phyloP scores from a whole-genome alignment of 2,113 vertebrate genomes.

The Phodopus roborovskii region DNA sequence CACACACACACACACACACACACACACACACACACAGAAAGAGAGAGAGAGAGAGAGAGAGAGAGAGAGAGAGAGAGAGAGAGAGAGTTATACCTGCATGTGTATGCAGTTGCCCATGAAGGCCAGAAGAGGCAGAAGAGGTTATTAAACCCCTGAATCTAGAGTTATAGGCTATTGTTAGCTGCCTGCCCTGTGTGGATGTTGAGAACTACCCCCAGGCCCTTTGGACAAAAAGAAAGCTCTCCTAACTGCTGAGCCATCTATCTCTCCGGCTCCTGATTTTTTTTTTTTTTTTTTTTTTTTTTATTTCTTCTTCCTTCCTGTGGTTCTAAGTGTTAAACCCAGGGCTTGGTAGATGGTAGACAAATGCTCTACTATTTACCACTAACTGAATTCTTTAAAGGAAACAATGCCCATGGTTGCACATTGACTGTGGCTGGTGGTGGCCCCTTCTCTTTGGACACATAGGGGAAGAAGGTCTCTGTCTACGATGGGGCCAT shows the following conservation, averaged over 20 bases:
- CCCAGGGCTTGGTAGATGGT: background rate
- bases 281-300: background rate
- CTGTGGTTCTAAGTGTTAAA: background rate
- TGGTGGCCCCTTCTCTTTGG: background rate
- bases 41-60: background rate
- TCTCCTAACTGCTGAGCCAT: background rate
- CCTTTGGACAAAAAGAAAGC: background rate
- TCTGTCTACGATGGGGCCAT: background rate
- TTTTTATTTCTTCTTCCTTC: background rate
- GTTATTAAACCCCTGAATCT: background rate
- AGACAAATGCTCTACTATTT: background rate
- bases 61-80: background rate
- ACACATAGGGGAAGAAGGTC: background rate
- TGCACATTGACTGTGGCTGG: background rate
- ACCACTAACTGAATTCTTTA: background rate
- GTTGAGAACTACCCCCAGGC: background rate
- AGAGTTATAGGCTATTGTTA: background rate
- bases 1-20: background rate
- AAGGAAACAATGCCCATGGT: background rate
- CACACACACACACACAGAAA: background rate
- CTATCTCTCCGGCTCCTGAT: background rate
- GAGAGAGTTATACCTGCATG: background rate
- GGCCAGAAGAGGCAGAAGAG: background rate
- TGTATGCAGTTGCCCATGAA: background rate
- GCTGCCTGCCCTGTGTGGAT: background rate